Conservation (phyloP, 2,888 invertebrate species). For the Drosophila basisetae region DNA sequence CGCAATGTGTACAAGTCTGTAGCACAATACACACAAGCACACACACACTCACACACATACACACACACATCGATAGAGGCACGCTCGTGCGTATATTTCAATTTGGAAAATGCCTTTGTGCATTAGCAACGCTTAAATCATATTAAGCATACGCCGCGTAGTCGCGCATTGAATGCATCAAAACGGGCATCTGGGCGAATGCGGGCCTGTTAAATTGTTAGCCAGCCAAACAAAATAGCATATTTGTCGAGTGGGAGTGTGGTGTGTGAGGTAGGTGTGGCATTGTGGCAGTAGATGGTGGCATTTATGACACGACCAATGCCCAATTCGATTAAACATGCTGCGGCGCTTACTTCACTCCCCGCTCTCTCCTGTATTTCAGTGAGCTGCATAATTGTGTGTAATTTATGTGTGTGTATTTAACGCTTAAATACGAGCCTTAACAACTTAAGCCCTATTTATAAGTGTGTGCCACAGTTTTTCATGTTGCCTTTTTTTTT, state of each 20-base stretch:
- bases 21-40: conserved; percentile 1
- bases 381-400: conserved; percentile 27
- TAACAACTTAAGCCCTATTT: not conserved
- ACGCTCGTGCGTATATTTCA: conserved; percentile 57
- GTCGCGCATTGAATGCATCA: conserved; percentile 45
- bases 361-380: not conserved
- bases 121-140: conserved; percentile 76
- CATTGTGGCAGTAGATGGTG: conserved; percentile 6
- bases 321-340: conserved; percentile 37
- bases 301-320: conserved; percentile 53
- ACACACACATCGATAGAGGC: not conserved
- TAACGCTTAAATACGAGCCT: not conserved
- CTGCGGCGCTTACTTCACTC: not conserved
- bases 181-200: conserved; percentile 21
- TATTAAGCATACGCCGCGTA: conserved; percentile 73
- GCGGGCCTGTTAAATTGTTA: conserved; percentile 63
- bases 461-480: not conserved
- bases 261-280: not conserved
- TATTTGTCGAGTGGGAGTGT: conserved; percentile 5
- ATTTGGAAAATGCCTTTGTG: conserved; percentile 74
- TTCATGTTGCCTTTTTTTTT: not conserved
- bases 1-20: conserved; percentile 37
- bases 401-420: conserved; percentile 26
- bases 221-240: conserved; percentile 40
- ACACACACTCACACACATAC: conserved; percentile 3